phyloP scores from a whole-genome alignment of 2,888 invertebrate species.

The Tenthredo amoena region DNA sequence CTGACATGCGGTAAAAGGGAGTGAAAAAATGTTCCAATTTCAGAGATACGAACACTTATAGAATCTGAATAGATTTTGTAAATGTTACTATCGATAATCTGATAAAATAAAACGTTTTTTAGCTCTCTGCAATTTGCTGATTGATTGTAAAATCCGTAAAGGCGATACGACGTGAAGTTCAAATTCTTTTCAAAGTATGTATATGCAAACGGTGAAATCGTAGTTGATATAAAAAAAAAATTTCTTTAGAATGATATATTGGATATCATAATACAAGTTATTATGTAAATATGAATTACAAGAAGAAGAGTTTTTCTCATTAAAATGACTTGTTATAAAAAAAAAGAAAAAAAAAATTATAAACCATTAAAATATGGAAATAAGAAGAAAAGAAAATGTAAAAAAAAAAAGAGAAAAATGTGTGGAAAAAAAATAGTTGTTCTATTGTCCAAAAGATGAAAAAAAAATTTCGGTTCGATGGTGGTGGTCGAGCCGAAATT shows the following conservation, averaged over 20 bases:
- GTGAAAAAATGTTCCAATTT: neutral
- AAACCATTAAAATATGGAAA: neutral
- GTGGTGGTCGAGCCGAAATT: constrained; percentile 77
- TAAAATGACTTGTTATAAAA: constrained; percentile 43
- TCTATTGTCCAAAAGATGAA: constrained; percentile 61
- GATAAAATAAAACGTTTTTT: constrained; percentile 14
- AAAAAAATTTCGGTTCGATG: constrained; percentile 72
- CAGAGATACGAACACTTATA: constrained; percentile 21
- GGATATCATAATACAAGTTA: constrained; percentile 55
- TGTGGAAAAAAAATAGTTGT: constrained; percentile 63
- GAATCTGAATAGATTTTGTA: constrained; percentile 38
- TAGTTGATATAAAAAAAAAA: neutral
- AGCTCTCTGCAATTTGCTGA: neutral
- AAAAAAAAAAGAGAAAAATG: constrained; percentile 63
- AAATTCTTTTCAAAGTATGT: constrained; percentile 14
- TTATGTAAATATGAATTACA: constrained; percentile 48
- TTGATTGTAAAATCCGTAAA: neutral
- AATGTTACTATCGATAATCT: constrained; percentile 23
- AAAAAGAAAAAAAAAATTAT: constrained; percentile 55
- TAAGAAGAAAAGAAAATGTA: constrained; percentile 57
- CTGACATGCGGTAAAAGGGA: neutral
- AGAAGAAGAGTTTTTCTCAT: neutral
- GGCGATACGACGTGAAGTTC: neutral
- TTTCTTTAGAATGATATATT: constrained; percentile 51
- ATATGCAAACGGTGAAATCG: constrained; percentile 7